A percentile compares a stretch with the other conserved stretches of the same genome.
phyloP scores from a whole-genome alignment of 2,113 vertebrate species.

The Callospermophilus lateralis region DNA sequence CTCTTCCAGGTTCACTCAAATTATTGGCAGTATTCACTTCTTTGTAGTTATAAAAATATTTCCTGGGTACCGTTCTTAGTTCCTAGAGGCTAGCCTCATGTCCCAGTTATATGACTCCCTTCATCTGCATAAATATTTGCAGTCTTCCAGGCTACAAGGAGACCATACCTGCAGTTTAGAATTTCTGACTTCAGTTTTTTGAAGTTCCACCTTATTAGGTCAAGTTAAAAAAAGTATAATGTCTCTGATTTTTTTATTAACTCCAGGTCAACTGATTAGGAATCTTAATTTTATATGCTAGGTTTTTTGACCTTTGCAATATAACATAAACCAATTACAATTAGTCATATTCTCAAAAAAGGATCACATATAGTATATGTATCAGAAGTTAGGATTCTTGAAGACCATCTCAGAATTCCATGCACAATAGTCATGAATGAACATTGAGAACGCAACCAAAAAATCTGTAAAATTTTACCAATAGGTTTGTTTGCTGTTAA shows the following conservation, averaged over 20 bases:
- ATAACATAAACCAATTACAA: neutral
- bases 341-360: neutral
- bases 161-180: neutral
- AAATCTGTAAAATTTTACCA: slow-evolving; percentile 13
- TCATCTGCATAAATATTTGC: neutral
- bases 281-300: neutral
- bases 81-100: neutral
- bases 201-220: neutral
- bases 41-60: slow-evolving; percentile 18
- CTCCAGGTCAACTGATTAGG: neutral
- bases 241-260: neutral
- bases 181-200: slow-evolving; percentile 41
- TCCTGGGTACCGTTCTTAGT: neutral
- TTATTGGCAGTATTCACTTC: neutral
- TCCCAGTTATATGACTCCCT: neutral
- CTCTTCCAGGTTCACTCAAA: neutral
- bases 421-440: neutral
- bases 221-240: neutral
- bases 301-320: slow-evolving; percentile 18
- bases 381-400: neutral
- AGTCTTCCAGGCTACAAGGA: neutral
- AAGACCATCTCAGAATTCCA: neutral
- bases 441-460: neutral
- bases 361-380: neutral
- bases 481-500: neutral